These are phyloP conservation scores for Irena cyanogastra DNA, from an alignment of 2,113 vertebrate genomes.

Conservation along the genomic window DNA sequence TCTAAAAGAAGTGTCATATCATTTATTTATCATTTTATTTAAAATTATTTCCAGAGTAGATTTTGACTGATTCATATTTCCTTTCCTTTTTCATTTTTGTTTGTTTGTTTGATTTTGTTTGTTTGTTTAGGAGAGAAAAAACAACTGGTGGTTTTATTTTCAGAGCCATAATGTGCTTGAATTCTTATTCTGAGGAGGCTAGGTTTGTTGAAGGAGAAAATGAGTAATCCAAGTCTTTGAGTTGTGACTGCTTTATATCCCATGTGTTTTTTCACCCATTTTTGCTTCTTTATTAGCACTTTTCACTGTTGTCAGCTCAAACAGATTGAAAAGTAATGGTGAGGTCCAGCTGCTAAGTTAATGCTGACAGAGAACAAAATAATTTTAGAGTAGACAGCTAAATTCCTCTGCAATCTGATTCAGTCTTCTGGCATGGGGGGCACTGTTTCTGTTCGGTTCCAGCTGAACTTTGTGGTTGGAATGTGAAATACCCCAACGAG, in stretches of 20 bases:
- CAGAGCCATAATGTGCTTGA: not conserved
- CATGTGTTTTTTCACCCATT: not conserved
- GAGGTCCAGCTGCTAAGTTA: slow-evolving; percentile 24
- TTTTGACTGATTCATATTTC: not conserved
- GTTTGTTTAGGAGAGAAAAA: not conserved
- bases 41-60: not conserved
- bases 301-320: slow-evolving; percentile 15
- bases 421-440: not conserved
- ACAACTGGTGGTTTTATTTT: not conserved
- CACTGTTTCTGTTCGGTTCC: not conserved
- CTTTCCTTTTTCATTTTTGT: not conserved
- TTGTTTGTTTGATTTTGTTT: not conserved
- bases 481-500: not conserved
- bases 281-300: slow-evolving; percentile 46
- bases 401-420: not conserved
- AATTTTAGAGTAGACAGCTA: not conserved
- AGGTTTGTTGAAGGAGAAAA: slow-evolving; percentile 40
- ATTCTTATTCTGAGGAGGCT: slow-evolving; percentile 8
- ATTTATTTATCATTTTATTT: not conserved
- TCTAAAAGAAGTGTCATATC: not conserved
- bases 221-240: not conserved
- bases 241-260: not conserved
- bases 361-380: slow-evolving; percentile 13
- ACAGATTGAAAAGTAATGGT: slow-evolving; percentile 43
- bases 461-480: not conserved